Conservation (phyloP, 2,797 vertebrate genomes). For the Sebastes kiyomatsui region DNA sequence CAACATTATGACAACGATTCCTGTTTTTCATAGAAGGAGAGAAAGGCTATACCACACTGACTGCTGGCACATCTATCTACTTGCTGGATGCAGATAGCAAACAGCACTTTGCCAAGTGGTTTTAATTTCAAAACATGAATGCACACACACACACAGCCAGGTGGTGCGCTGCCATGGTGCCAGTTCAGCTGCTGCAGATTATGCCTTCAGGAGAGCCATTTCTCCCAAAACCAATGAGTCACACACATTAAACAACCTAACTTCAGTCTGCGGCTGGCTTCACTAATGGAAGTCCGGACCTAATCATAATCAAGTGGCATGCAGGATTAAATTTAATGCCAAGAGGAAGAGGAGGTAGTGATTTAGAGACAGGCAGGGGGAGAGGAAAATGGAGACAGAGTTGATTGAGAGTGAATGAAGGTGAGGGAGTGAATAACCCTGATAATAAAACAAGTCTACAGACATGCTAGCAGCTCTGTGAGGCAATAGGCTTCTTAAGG, state of each 20-base stretch:
- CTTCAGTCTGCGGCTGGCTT: slow-evolving; percentile 25
- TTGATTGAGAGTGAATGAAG: neutral
- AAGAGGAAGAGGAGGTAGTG: slow-evolving; percentile 1
- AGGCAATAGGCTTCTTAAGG: neutral
- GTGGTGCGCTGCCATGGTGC: neutral
- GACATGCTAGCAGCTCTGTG: neutral
- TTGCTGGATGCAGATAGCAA: slow-evolving; percentile 5
- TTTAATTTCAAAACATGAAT: slow-evolving; percentile 30
- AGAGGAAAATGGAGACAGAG: slow-evolving; percentile 4
- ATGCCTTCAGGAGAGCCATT: slow-evolving; percentile 21
- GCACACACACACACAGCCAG: slow-evolving; percentile 12
- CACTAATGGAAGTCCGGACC: slow-evolving; percentile 24
- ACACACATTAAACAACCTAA: slow-evolving; percentile 38
- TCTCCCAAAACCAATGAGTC: slow-evolving; percentile 36
- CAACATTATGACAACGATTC: slow-evolving; percentile 47
- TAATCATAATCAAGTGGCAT: slow-evolving; percentile 35
- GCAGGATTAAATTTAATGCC: slow-evolving; percentile 20
- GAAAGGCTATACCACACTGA: neutral
- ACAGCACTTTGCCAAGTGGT: slow-evolving; percentile 8
- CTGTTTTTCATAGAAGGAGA: slow-evolving; percentile 29
- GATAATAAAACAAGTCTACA: neutral
- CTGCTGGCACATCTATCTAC: slow-evolving; percentile 5
- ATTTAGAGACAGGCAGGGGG: slow-evolving; percentile 29
- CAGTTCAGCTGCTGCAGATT: slow-evolving; percentile 29
- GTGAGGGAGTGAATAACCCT: neutral